These are phyloP conservation scores for Andrena trimmerana DNA, from an alignment of 2,888 invertebrate species.

Conservation along the genomic window DNA sequence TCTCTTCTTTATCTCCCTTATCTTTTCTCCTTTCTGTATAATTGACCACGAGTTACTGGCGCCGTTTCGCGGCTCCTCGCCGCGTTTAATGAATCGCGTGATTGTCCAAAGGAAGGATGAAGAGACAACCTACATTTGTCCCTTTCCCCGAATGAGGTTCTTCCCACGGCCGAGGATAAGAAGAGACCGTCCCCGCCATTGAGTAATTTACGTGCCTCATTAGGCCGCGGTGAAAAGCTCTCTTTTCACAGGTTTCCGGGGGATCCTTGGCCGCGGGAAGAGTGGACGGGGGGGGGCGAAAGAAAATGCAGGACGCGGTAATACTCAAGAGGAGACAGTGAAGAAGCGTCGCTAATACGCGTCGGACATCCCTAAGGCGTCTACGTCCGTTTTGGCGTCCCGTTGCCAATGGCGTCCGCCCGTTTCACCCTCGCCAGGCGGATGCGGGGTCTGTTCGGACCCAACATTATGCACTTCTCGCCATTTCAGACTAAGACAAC, in stretches of 20 bases:
- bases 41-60: conserved; percentile 5
- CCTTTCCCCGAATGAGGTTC: conserved; percentile 50
- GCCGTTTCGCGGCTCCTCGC: background rate
- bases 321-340: conserved; percentile 31
- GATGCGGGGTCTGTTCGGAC: too few species aligned
- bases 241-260: conserved; percentile 65
- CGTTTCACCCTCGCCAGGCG: too few species aligned
- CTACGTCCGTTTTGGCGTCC: conserved; percentile 32
- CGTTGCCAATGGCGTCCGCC: conserved; percentile 34
- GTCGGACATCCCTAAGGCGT: conserved; percentile 41
- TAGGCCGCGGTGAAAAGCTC: conserved; percentile 70
- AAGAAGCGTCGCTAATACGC: conserved; percentile 56
- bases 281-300: conserved; percentile 1
- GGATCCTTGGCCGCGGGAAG: conserved; percentile 5
- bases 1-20: background rate
- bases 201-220: conserved; percentile 71
- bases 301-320: conserved; percentile 42
- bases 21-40: background rate
- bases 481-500: too few species aligned
- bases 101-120: conserved; percentile 48
- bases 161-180: conserved; percentile 46
- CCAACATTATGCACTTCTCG: too few species aligned
- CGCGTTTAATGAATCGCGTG: conserved; percentile 46
- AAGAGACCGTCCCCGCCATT: conserved; percentile 66
- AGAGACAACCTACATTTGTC: conserved; percentile 69